A percentile compares a stretch with the other conserved stretches of the same genome.
These are phyloP conservation scores for Heliconius ethilla DNA, from an alignment of 2,888 invertebrate species.

Conservation along the genomic window DNA sequence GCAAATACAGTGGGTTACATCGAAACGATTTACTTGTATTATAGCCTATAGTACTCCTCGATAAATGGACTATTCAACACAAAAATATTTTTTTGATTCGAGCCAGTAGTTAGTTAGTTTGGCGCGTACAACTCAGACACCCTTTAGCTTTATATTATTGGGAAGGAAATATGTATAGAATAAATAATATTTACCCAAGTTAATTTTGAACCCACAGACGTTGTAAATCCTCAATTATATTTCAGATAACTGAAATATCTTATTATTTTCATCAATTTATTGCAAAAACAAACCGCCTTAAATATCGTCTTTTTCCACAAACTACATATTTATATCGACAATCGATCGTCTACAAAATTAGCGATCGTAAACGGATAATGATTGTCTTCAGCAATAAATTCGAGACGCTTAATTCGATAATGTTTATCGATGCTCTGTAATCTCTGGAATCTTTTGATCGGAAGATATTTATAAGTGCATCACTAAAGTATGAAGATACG, in stretches of 20 bases:
- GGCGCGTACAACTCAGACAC: too few relatives aligned
- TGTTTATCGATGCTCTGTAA: constrained; percentile 57
- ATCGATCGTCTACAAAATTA: constrained; percentile 60
- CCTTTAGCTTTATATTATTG: too few relatives aligned
- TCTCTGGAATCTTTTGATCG: constrained; percentile 47
- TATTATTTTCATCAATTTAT: not conserved
- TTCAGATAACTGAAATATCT: not conserved
- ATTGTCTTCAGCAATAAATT: constrained; percentile 63
- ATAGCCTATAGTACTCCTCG: too few relatives aligned
- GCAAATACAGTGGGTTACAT: too few relatives aligned
- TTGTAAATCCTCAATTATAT: not conserved
- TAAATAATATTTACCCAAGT: too few relatives aligned
- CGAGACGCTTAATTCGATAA: constrained; percentile 61
- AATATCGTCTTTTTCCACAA: constrained; percentile 1
- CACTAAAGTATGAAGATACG: not conserved
- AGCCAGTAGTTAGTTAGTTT: too few relatives aligned
- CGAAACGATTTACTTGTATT: too few relatives aligned
- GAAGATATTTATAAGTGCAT: not conserved
- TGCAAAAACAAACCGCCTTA: not conserved
- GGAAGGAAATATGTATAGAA: too few relatives aligned
- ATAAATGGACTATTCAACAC: too few relatives aligned
- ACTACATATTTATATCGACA: constrained; percentile 43
- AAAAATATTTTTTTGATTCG: too few relatives aligned
- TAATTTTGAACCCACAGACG: too few relatives aligned
- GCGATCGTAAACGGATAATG: constrained; percentile 65